Evolutionary conservation across 2,113 vertebrate genomes (phyloP).

Genomic region (Ophiodon elongatus): DNA sequence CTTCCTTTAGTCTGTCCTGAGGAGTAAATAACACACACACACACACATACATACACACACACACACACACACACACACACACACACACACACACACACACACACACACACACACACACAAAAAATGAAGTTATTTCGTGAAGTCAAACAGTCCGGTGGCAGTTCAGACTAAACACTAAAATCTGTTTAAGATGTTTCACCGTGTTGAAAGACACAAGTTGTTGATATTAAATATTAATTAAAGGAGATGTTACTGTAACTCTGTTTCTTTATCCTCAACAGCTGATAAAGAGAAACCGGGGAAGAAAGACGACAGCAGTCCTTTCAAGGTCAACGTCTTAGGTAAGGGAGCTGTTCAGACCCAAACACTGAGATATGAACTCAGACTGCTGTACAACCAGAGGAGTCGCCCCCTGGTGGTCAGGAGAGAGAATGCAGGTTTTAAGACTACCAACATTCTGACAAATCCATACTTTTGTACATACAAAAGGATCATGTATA

Average conservation of each 20-base stretch:
- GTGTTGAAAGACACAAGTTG: no score
- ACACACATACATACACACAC: slow-evolving; percentile 1
- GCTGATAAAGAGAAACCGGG: slow-evolving; percentile 78
- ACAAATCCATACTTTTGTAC: no score
- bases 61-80: neutral
- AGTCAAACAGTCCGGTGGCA: neutral
- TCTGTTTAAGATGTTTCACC: neutral
- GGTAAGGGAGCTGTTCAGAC: slow-evolving; percentile 57
- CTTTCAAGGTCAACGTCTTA: slow-evolving; percentile 74
- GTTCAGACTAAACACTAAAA: neutral
- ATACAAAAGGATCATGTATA: no score
- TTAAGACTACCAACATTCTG: no score
- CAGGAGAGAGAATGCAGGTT: no score
- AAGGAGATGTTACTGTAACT: neutral
- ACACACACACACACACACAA: slow-evolving; percentile 17
- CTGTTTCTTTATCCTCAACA: slow-evolving; percentile 38
- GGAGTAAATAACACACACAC: slow-evolving; percentile 31
- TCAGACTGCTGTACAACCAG: no score
- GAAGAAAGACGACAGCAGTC: slow-evolving; percentile 79
- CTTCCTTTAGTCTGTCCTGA: slow-evolving; percentile 43
- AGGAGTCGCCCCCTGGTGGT: neutral
- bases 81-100: slow-evolving; percentile 22
- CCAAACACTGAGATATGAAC: no score
- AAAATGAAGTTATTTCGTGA: no score
- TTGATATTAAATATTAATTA: neutral